phyloP scores from a whole-genome alignment of 2,113 vertebrate species.

The Anser cygnoides region DNA sequence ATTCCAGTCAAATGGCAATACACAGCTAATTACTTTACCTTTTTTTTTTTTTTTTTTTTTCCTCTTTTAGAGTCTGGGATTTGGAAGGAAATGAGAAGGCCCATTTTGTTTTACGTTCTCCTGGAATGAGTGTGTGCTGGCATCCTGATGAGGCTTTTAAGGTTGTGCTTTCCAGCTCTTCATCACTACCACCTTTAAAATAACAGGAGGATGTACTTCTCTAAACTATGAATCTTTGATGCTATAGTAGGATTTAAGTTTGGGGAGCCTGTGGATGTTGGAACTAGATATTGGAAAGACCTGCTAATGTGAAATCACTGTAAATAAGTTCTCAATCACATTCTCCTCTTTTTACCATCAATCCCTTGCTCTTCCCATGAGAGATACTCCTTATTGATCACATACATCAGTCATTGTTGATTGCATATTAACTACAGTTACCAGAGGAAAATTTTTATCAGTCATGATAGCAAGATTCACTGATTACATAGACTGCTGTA shows the following conservation, averaged over 20 bases:
- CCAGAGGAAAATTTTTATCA: background rate
- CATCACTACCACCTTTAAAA: background rate
- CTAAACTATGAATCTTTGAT: background rate
- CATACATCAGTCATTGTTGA: background rate
- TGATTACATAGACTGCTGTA: background rate
- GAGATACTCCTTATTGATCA: background rate
- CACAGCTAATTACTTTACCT: background rate
- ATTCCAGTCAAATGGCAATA: conserved; percentile 13
- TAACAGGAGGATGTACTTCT: background rate
- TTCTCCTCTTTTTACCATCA: background rate
- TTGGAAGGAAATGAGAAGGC: conserved; percentile 87
- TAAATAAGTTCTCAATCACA: background rate
- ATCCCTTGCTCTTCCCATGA: background rate
- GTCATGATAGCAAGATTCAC: background rate
- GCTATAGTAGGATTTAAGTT: background rate
- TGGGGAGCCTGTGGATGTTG: background rate
- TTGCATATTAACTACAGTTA: background rate
- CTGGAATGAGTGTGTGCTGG: conserved; percentile 97
- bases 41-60: background rate
- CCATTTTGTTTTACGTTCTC: conserved; percentile 88
- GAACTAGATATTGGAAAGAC: background rate
- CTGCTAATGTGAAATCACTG: background rate
- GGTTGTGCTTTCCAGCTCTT: conserved; percentile 74
- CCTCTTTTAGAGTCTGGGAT: conserved; percentile 88
- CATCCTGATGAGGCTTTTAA: conserved; percentile 93